Conservation (phyloP, 2,113 vertebrate species). For the Cephalophus harveyi region DNA sequence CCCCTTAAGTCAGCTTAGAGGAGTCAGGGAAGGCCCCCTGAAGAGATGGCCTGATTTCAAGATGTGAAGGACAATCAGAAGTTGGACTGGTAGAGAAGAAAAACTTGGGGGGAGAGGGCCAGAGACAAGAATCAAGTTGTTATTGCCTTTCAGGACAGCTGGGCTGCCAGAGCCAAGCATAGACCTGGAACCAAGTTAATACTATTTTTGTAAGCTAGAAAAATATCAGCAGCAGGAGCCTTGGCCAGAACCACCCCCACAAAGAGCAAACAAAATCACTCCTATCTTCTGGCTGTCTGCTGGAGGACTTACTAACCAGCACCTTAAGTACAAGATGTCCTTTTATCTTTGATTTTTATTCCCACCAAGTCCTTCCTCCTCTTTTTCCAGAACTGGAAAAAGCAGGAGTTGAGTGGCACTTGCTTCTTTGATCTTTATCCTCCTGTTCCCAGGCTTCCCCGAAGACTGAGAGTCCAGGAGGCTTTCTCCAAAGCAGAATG, state of each 20-base stretch:
- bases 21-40: not conserved
- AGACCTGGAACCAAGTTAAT: constrained; percentile 64
- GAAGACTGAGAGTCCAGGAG: not conserved
- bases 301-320: constrained; percentile 36
- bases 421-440: not conserved
- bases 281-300: constrained; percentile 55
- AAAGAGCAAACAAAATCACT: constrained; percentile 63
- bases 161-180: constrained; percentile 43
- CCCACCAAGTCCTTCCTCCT: constrained; percentile 30
- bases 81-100: not conserved
- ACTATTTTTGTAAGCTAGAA: constrained; percentile 70
- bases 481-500: not conserved
- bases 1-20: not conserved
- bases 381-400: constrained; percentile 42
- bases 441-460: not conserved
- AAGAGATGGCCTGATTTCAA: not conserved
- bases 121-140: not conserved
- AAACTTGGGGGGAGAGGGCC: not conserved
- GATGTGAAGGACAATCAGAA: not conserved
- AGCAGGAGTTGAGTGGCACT: not conserved
- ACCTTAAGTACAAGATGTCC: constrained; percentile 58
- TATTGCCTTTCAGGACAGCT: constrained; percentile 46
- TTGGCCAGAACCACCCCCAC: constrained; percentile 58
- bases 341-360: constrained; percentile 52
- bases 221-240: constrained; percentile 61